Conservation (phyloP, 2,797 vertebrate genomes). For the Lepilemur ruficaudatus region DNA sequence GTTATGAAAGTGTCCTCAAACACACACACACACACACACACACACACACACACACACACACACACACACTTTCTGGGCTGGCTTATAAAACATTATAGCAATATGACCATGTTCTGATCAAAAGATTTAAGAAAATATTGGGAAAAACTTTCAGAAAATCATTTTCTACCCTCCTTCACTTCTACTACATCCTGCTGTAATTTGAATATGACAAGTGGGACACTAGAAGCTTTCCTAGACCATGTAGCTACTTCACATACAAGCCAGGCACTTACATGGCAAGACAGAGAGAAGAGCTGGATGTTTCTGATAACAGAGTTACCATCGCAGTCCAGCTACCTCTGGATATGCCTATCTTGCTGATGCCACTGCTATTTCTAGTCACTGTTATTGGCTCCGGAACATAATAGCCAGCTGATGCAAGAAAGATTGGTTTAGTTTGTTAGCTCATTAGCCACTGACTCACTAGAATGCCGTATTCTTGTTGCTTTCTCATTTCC, state of each 20-base stretch:
- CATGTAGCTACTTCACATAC: background rate
- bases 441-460: background rate
- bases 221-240: background rate
- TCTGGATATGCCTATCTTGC: background rate
- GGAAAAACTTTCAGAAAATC: background rate
- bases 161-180: background rate
- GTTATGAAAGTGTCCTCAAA: background rate
- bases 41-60: too few species aligned
- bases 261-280: background rate
- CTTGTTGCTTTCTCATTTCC: background rate
- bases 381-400: background rate
- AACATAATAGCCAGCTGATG: background rate
- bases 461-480: background rate
- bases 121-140: background rate
- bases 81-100: background rate
- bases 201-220: background rate
- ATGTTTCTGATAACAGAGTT: background rate
- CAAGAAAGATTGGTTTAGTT: background rate
- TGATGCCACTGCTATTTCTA: background rate
- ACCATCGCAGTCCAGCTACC: background rate
- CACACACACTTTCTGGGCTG: too few species aligned
- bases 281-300: background rate
- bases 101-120: background rate
- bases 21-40: background rate
- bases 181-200: background rate